Evolutionary conservation across 2,888 invertebrate species (phyloP).

Genomic region (Cosmorhoe ocellata): DNA sequence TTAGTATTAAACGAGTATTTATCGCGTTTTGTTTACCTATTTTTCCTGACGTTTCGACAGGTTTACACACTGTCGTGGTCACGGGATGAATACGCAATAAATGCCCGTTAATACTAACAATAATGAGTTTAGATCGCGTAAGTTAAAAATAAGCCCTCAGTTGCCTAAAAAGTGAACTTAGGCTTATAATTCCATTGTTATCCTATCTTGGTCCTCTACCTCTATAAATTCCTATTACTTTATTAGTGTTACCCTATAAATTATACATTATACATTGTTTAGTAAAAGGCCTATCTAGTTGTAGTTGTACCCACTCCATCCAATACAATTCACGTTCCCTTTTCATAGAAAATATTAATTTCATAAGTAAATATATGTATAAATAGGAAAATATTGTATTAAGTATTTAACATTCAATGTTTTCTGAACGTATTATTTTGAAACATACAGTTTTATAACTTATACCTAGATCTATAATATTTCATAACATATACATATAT

Average conservation of each 20-base stretch:
- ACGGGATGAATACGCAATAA: too few relatives aligned
- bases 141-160: too few relatives aligned
- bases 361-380: not conserved
- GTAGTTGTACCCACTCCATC: constrained; percentile 18
- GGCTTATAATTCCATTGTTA: constrained; percentile 22
- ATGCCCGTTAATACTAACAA: too few relatives aligned
- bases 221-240: constrained; percentile 31
- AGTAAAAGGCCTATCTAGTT: constrained; percentile 10
- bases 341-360: not conserved
- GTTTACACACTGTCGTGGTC: too few relatives aligned
- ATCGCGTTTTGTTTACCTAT: too few relatives aligned
- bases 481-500: too few relatives aligned
- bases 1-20: too few relatives aligned
- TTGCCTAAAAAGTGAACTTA: too few relatives aligned
- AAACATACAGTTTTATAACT: not conserved
- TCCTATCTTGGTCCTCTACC: constrained; percentile 47
- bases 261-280: constrained; percentile 17
- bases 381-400: not conserved
- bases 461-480: too few relatives aligned
- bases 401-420: not conserved
- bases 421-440: not conserved
- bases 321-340: constrained; percentile 2
- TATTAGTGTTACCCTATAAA: not conserved
- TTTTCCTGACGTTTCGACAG: too few relatives aligned
- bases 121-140: too few relatives aligned